Evolutionary conservation across 1,140 invertebrate genomes (phyloP).

Genomic region (Drosophila nasuta): DNA sequence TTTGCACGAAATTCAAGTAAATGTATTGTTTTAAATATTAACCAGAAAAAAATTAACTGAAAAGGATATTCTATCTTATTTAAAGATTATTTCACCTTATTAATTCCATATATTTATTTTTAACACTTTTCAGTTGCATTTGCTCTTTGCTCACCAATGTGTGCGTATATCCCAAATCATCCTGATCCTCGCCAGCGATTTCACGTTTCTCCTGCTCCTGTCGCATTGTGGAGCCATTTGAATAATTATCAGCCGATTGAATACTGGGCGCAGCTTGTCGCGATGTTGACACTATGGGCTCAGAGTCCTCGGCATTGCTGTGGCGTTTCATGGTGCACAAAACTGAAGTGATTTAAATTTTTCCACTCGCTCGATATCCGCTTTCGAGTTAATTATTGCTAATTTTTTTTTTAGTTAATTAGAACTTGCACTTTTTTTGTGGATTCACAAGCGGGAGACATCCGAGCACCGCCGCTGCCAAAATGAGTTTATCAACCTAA

Average conservation of each 20-base stretch:
- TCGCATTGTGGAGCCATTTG: neutral
- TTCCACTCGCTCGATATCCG: neutral
- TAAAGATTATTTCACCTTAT: too few relatives aligned
- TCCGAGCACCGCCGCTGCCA: conserved; percentile 32
- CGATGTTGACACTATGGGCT: conserved; percentile 43
- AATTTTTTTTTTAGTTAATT: neutral
- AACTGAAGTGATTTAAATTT: neutral
- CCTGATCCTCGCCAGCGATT: conserved; percentile 40
- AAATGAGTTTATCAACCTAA: conserved; percentile 37
- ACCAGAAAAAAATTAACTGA: too few relatives aligned
- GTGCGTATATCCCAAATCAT: conserved; percentile 47
- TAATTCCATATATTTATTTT: neutral
- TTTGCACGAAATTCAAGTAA: too few relatives aligned
- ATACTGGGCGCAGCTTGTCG: conserved; percentile 23
- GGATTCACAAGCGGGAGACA: conserved; percentile 25
- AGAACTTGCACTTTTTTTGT: conserved; percentile 13
- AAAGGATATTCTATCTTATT: too few relatives aligned
- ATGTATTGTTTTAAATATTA: too few relatives aligned
- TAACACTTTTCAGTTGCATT: neutral
- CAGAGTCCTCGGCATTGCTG: conserved; percentile 22
- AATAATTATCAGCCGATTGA: conserved; percentile 26
- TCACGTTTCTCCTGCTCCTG: conserved; percentile 38
- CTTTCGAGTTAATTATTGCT: neutral
- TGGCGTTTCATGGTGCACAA: conserved; percentile 13
- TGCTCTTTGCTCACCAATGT: conserved; percentile 37